Evolutionary conservation across 2,113 vertebrate genomes (phyloP).

Genomic region (Macquaria australasica): DNA sequence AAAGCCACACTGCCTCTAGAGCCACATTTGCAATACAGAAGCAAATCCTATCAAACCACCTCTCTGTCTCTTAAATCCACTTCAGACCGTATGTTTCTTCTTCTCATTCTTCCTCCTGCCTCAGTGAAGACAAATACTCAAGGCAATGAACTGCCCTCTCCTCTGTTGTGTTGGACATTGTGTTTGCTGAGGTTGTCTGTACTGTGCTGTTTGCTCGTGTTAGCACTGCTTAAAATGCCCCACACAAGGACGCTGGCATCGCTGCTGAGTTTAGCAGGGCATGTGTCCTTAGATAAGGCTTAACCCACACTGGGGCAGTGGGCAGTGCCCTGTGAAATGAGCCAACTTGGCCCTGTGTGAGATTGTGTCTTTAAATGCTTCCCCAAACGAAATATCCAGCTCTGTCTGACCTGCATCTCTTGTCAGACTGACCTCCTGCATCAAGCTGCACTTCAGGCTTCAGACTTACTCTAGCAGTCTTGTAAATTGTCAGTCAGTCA

Average conservation of each 20-base stretch:
- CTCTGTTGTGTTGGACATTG: constrained; percentile 8
- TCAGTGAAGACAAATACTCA: constrained; percentile 15
- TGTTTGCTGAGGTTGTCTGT: constrained; percentile 28
- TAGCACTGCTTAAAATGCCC: constrained; percentile 18
- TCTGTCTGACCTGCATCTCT: constrained; percentile 7
- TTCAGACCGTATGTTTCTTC: not conserved
- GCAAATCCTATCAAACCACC: not conserved
- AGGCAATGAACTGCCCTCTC: not conserved
- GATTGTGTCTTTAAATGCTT: constrained; percentile 22
- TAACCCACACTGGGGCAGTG: constrained; percentile 19
- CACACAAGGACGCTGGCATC: constrained; percentile 37
- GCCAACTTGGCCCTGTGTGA: constrained; percentile 3
- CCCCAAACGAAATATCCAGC: constrained; percentile 23
- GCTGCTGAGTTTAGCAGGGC: constrained; percentile 29
- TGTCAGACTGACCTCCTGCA: constrained; percentile 1
- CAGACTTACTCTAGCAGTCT: not conserved
- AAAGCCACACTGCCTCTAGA: not conserved
- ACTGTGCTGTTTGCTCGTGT: constrained; percentile 25
- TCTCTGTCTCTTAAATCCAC: not conserved
- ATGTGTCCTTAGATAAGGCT: constrained; percentile 26
- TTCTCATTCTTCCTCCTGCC: not conserved
- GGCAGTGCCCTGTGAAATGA: constrained; percentile 22
- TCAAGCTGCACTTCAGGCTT: not conserved
- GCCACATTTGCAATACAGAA: not conserved
- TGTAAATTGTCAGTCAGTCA: constrained; percentile 5